Base-by-base conservation (phyloP, 1,140 invertebrate genomes). In the Thalassaphorura encarpata region DNA sequence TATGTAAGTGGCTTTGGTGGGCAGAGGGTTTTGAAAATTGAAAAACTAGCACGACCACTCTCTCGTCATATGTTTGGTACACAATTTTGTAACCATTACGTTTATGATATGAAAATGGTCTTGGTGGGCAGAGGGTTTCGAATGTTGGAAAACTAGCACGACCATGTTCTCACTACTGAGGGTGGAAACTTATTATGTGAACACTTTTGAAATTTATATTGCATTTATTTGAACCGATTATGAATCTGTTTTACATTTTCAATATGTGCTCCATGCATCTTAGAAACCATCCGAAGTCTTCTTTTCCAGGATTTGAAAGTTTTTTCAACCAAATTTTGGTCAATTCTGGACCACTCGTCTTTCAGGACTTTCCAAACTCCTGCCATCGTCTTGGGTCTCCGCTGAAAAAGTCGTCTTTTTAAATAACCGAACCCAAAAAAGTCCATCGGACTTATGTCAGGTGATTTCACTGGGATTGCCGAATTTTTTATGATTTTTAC, bases 391-490 rank as follows among this genome's bases (percentile, higher is more conserved):
- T 5, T 51, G 5, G 49, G 16, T 19, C 23, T 31, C 28, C 19
- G 6, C 8, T 13, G 6, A 15, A 23, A 48, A 11, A 48, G 46
- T 23, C 46, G 23, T 24, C 21, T 13, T 19, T 48, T 48, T 11
- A 48, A 23, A 21, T 26, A 48, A 21, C 46, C 46, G 21, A 48
- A 48, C 13, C 21, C 46, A 48, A 45, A 51, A 39, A 51, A 47
- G 21, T 51, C 49, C 33, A 51, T 51, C 21, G 49, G 33, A 36
- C 13, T 18, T 15, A 21, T 39, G 49, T 51, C 49, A 19, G 49
- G 49, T 36, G 49, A 51, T 21, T 51, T 51, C 16, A 51, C 33
- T 11, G 49, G 49, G 21, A 51, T 51, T 15, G 39, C 49, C 28
- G 6, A 13, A 16, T 51, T 51, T 39, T 26, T 16, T n/a, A 51